Evolutionary conservation across 2,113 vertebrate species (phyloP).

Genomic region (Girardinichthys multiradiatus): DNA sequence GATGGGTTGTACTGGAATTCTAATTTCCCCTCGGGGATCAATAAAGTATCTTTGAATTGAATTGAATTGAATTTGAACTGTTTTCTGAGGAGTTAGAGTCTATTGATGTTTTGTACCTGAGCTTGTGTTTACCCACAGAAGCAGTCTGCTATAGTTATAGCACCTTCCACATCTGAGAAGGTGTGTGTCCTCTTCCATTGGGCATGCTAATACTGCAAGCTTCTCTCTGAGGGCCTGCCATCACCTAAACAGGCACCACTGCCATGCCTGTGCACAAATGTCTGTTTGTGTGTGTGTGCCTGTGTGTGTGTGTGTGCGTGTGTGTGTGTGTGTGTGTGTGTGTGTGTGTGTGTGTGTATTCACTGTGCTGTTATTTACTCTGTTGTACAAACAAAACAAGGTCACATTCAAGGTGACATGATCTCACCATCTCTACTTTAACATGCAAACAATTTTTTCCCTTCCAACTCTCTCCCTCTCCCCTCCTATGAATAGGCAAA

Average conservation of each 20-base stretch:
- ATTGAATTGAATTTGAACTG: no score
- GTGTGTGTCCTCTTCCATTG: neutral
- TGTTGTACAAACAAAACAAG: slow-evolving; percentile 72
- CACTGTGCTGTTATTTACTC: slow-evolving; percentile 61
- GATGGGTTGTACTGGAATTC: no score
- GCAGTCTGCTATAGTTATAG: neutral
- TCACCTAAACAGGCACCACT: slow-evolving; percentile 32
- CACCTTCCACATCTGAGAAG: neutral
- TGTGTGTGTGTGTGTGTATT: slow-evolving; percentile 14
- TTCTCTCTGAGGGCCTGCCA: slow-evolving; percentile 51
- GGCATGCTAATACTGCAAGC: slow-evolving; percentile 49
- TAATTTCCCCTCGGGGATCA: no score
- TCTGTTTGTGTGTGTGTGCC: slow-evolving; percentile 15
- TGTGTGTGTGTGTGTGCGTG: neutral
- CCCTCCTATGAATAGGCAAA: neutral
- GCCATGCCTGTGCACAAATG: slow-evolving; percentile 7
- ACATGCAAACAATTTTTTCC: slow-evolving; percentile 64
- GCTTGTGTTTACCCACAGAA: neutral
- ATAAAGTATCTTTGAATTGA: no score
- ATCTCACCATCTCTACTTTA: slow-evolving; percentile 65
- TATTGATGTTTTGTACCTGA: neutral
- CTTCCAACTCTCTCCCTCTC: neutral
- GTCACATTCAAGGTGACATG: slow-evolving; percentile 73
- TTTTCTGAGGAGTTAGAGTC: no score
- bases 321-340: slow-evolving; percentile 29